Conservation (phyloP, 2,797 vertebrate genomes). For the Perodicticus potto region DNA sequence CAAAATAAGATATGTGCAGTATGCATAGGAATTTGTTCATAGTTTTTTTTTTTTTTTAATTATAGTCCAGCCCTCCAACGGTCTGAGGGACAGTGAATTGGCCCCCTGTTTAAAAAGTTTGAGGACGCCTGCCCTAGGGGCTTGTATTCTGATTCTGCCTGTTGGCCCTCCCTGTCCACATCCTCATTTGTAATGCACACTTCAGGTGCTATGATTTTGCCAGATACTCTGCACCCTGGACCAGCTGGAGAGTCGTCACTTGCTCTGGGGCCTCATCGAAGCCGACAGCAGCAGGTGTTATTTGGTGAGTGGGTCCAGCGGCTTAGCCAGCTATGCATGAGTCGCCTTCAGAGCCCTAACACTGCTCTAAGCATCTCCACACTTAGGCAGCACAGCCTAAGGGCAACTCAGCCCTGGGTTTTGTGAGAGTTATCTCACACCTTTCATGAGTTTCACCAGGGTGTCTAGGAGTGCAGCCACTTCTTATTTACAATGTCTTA, state of each 20-base stretch:
- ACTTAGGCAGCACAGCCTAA: not conserved
- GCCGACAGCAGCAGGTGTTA: not conserved
- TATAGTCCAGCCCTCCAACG: too few relatives aligned
- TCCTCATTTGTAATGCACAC: not conserved
- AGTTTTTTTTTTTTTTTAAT: too few relatives aligned
- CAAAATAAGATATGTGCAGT: too few relatives aligned
- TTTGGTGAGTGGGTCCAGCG: slow-evolving; percentile 1
- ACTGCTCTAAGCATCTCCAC: not conserved
- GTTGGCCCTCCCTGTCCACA: not conserved
- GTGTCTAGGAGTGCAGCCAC: not conserved
- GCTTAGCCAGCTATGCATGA: not conserved
- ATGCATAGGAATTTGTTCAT: too few relatives aligned
- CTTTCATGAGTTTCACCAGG: not conserved
- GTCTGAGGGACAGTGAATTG: too few relatives aligned
- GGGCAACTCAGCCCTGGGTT: not conserved
- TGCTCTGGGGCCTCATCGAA: slow-evolving; percentile 10
- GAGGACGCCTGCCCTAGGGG: too few relatives aligned
- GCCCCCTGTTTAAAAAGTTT: too few relatives aligned
- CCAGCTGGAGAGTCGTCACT: not conserved
- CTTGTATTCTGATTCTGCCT: slow-evolving; percentile 3
- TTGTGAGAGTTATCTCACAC: not conserved
- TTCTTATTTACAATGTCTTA: slow-evolving; percentile 32
- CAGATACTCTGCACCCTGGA: not conserved
- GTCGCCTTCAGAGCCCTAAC: not conserved
- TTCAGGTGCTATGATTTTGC: not conserved